phyloP scores from a whole-genome alignment of 2,888 invertebrate species.

The Phalera bucephala region DNA sequence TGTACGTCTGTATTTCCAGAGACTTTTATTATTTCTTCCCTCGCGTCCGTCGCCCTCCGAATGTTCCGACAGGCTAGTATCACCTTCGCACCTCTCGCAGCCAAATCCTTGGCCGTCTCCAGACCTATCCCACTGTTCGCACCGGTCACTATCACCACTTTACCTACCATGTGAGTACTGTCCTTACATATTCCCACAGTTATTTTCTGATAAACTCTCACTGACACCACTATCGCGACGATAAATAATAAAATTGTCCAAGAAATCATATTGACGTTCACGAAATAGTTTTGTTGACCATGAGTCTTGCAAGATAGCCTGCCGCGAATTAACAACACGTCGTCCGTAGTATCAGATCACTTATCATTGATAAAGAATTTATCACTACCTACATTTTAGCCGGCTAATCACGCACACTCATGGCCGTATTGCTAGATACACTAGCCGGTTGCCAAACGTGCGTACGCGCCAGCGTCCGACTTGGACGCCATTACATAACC shows the following conservation, averaged over 20 bases:
- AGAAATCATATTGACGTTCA: conserved; percentile 40
- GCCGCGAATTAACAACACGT: conserved; percentile 15
- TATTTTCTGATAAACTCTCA: conserved; percentile 69
- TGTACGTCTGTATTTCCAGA: conserved; percentile 64
- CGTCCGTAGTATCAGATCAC: neutral
- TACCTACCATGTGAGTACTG: conserved; percentile 73
- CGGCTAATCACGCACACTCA: conserved; percentile 25
- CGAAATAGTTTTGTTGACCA: conserved; percentile 4
- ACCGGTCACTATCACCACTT: conserved; percentile 73
- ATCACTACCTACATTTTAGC: conserved; percentile 21
- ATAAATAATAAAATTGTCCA: conserved; percentile 38
- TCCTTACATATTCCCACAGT: conserved; percentile 66
- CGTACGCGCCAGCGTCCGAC: conserved; percentile 44
- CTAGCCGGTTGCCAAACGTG: conserved; percentile 44
- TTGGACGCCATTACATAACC: conserved; percentile 46
- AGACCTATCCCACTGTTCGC: conserved; percentile 79
- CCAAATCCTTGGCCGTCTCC: conserved; percentile 78
- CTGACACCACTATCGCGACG: conserved; percentile 39
- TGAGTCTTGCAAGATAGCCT: conserved; percentile 29
- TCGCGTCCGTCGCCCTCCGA: conserved; percentile 58
- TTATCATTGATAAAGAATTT: conserved; percentile 34
- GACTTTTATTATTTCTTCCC: conserved; percentile 58
- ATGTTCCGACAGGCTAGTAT: conserved; percentile 77
- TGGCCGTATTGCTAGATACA: conserved; percentile 36
- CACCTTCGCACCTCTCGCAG: conserved; percentile 74